phyloP scores from a whole-genome alignment of 2,113 vertebrate species.

The Ammodytes dubius region DNA sequence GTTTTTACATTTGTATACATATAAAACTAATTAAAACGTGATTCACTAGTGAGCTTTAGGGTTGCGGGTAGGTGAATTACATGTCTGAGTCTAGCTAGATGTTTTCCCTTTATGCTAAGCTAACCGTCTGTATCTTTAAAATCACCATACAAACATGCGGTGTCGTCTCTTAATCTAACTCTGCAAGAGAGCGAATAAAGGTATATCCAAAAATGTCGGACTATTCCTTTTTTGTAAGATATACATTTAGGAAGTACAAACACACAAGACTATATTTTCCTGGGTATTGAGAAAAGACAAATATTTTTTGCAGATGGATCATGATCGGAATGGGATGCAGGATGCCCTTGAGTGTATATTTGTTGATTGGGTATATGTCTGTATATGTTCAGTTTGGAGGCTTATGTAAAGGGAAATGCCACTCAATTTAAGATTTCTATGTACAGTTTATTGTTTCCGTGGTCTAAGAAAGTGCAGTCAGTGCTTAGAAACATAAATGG shows the following conservation, averaged over 20 bases:
- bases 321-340: conserved; percentile 49
- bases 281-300: conserved; percentile 44
- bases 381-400: conserved; percentile 52
- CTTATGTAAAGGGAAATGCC: conserved; percentile 72
- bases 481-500: conserved; percentile 22
- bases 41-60: neutral
- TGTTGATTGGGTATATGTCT: conserved; percentile 43
- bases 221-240: conserved; percentile 22
- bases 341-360: conserved; percentile 56
- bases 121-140: neutral
- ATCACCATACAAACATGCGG: neutral
- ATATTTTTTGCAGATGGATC: conserved; percentile 59
- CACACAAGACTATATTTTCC: conserved; percentile 63
- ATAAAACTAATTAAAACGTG: neutral
- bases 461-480: conserved; percentile 37
- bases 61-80: neutral
- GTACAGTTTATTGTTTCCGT: conserved; percentile 52
- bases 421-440: conserved; percentile 57
- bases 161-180: neutral
- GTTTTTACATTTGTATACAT: neutral
- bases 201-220: conserved; percentile 1
- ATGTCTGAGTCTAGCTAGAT: neutral
- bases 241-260: conserved; percentile 3
- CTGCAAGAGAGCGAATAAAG: neutral
- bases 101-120: neutral